Base-by-base conservation (phyloP, 64 coral and sea anemone genomes). In the Montipora sp. region DNA sequence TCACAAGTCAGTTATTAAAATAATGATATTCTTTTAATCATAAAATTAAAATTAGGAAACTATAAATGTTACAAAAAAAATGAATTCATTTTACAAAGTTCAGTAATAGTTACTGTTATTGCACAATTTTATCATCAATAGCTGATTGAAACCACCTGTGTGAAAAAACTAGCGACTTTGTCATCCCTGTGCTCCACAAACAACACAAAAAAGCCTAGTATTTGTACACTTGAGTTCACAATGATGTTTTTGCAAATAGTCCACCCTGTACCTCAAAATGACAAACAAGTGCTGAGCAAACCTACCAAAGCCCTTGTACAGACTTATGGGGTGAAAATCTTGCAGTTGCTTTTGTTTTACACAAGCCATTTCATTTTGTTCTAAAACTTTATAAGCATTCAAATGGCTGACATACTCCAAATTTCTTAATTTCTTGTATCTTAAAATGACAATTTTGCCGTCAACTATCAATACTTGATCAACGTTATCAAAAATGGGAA, bases 341-440 rank as follows among this genome's bases (percentile, higher is more conserved):
- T 27, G 4, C 6, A 93, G 70, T 1, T 93, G 77, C 15, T 2
- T 45, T 68, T 93, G 84, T 45, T 72, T 88, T 1, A 93, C 48
- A 69, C 12, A 89, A 8, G 36, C 7, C 2, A 47, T 10, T 46
- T 89, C 86, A 75, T 89, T 73, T 43, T 14, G 2, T 20, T 8
- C 5, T 11, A 48, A 13, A 79, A 96, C 90, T 84, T 78, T 88
- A 78, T 91, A 92, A 19, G 94, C 89, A 92, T 95, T 95, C 12
- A 95, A 55, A 75, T 95, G 94, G 20, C 15, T 19, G 19, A 59
- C 49, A 82, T 53, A 92, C 50, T 88, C 89, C 11, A 66, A 3
- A 22, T 75, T 71, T 13, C 59, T 80, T 13, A 88, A 49, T 13
- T 3, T 82, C 1, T 8, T 70, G 49, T 91, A 95, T 36, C 92